Percentiles rank a stretch among this genome's conserved stretches.
phyloP scores from a whole-genome alignment of 2,113 vertebrate species.

The Gorsachius goisagi region DNA sequence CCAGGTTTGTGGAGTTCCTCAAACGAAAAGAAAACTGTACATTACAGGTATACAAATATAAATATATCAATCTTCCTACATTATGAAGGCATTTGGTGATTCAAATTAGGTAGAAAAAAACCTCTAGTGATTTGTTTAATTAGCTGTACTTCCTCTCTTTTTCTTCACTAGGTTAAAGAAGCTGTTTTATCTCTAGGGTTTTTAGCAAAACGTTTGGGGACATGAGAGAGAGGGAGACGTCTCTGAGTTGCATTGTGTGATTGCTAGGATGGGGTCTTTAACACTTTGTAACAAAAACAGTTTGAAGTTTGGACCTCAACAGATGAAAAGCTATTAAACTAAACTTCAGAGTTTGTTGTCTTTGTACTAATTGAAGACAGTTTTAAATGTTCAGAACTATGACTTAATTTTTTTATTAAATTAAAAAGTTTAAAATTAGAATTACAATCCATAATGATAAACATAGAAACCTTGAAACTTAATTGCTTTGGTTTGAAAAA shows the following conservation, averaged over 20 bases:
- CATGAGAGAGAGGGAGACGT: neutral
- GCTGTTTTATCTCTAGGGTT: neutral
- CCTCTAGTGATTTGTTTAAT: neutral
- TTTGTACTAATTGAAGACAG: neutral
- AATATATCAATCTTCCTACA: neutral
- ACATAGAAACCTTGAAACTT: neutral
- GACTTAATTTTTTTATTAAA: neutral
- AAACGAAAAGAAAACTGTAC: conserved; percentile 97
- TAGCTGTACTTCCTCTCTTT: neutral
- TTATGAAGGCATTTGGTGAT: neutral
- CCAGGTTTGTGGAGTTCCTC: conserved; percentile 96
- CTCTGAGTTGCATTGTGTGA: neutral
- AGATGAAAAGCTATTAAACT: neutral
- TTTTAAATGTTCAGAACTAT: neutral
- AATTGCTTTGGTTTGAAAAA: neutral
- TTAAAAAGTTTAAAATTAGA: neutral
- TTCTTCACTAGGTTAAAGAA: neutral
- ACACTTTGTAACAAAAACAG: neutral
- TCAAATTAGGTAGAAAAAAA: neutral
- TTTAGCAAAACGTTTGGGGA: neutral
- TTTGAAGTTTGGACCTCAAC: neutral
- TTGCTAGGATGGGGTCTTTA: neutral
- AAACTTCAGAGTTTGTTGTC: neutral
- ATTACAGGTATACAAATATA: conserved; percentile 82
- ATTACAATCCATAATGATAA: neutral